Evolutionary conservation across 2,888 invertebrate genomes (phyloP), one percentile per base, ranked within the genome.

Genomic region (Seira sanloemensis): DNA sequence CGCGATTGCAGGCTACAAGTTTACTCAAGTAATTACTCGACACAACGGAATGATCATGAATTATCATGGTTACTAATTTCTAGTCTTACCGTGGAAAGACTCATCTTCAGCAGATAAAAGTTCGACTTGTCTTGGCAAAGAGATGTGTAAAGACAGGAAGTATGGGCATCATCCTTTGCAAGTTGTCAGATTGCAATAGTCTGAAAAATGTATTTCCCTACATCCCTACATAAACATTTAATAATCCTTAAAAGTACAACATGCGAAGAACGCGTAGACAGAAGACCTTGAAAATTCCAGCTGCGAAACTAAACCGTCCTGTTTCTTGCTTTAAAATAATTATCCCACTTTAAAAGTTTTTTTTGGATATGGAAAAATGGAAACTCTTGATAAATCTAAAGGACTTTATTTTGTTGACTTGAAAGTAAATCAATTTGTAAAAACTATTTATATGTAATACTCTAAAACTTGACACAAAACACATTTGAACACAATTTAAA

Each of bases 221-320:
- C n/a, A n/a, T n/a, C n/a, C n/a, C n/a, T n/a, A n/a, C n/a, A n/a
- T n/a, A n/a, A n/a, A n/a, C n/a, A n/a, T n/a, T n/a, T n/a, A n/a
- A n/a, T n/a, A n/a, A n/a, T n/a, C n/a, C n/a, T n/a, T n/a, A n/a
- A n/a, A n/a, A n/a, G n/a, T n/a, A n/a, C n/a, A n/a, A n/a, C n/a
- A n/a, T n/a, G n/a, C n/a, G n/a, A n/a, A 5, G 5, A 1, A 67
- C 67, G 26, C 21, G 2, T 27, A 18, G 16, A 19, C 19, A 7
- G 27, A 16, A 68, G 68, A 26, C n/a, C 25, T 23, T 66, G 9
- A 68, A 68, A 25, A 23, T 58, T 72, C 54, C 24, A 18, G 24
- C 58, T 73, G 73, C 21, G 73, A 19, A 73, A 73, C 46, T 25
- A 46, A 73, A 73, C 24, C 26, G 58, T 73, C 73, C 73, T 58